These are phyloP conservation scores for Oplegnathus fasciatus DNA, from an alignment of 2,113 vertebrate species.

Conservation along the genomic window DNA sequence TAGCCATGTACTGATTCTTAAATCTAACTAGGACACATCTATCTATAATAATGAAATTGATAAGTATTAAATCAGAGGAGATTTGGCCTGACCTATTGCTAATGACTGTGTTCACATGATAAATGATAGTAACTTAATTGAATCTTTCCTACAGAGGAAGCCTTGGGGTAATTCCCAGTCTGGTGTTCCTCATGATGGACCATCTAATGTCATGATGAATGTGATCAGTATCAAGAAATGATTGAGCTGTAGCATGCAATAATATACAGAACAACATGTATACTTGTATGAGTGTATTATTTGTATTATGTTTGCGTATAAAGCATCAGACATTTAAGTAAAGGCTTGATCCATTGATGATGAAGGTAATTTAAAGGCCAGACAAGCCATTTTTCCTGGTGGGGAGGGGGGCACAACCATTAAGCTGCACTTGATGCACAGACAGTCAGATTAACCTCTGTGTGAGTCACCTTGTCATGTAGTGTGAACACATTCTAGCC, in stretches of 20 bases:
- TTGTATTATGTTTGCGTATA: not conserved
- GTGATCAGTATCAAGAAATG: conserved; percentile 8
- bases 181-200: conserved; percentile 39
- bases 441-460: conserved; percentile 47
- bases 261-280: not conserved
- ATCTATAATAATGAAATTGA: conserved; percentile 41
- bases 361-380: conserved; percentile 38
- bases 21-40: conserved; percentile 23
- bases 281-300: conserved; percentile 2
- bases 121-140: conserved; percentile 68
- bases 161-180: conserved; percentile 42
- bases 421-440: conserved; percentile 46
- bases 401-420: conserved; percentile 10
- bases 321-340: conserved; percentile 6
- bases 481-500: not conserved
- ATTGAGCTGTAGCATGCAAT: conserved; percentile 36
- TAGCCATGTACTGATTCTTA: conserved; percentile 12
- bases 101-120: conserved; percentile 71
- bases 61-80: conserved; percentile 53
- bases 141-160: conserved; percentile 59
- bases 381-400: conserved; percentile 21
- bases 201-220: conserved; percentile 37
- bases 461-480: conserved; percentile 52
- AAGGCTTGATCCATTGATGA: conserved; percentile 12
- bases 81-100: conserved; percentile 63